phyloP scores from a whole-genome alignment of 2,113 vertebrate species.

The Anguilla rostrata region DNA sequence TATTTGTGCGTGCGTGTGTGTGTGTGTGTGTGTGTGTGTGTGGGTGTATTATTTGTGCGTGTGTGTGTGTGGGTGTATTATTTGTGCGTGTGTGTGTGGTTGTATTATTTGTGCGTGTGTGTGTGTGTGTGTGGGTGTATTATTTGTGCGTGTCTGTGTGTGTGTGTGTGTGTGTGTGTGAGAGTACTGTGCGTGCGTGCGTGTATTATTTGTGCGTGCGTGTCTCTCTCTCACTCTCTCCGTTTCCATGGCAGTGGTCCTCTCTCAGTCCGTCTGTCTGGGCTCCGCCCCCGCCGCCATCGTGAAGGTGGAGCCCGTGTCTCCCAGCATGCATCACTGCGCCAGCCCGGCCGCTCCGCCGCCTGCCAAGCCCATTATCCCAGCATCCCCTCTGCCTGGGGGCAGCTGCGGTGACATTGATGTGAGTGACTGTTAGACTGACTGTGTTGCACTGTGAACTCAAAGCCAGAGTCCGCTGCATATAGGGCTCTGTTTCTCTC shows the following conservation, averaged over 20 bases:
- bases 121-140: too few species aligned
- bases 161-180: too few species aligned
- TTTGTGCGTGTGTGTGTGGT: too few species aligned
- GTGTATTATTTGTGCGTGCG: neutral
- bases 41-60: too few species aligned
- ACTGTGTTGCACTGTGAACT: neutral
- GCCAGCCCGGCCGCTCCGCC: constrained; percentile 52
- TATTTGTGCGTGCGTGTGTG: too few species aligned
- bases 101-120: too few species aligned
- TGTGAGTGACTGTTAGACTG: constrained; percentile 56
- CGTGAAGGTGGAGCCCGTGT: constrained; percentile 76
- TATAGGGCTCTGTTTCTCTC: too few species aligned
- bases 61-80: too few species aligned
- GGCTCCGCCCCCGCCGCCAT: constrained; percentile 70
- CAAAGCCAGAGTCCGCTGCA: too few species aligned
- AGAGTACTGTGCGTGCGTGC: neutral
- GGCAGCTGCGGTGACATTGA: constrained; percentile 69
- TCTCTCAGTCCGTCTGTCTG: constrained; percentile 74
- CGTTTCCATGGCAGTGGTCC: constrained; percentile 60
- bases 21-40: too few species aligned
- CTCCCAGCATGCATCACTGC: constrained; percentile 58
- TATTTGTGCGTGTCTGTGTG: too few species aligned
- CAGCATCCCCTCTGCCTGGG: constrained; percentile 67
- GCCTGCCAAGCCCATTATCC: constrained; percentile 76
- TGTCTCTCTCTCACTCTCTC: neutral